Percentiles rank a stretch among this genome's conserved stretches.
Evolutionary conservation across 2,888 invertebrate genomes (phyloP).

Genomic region (Trichopoda pennipes): DNA sequence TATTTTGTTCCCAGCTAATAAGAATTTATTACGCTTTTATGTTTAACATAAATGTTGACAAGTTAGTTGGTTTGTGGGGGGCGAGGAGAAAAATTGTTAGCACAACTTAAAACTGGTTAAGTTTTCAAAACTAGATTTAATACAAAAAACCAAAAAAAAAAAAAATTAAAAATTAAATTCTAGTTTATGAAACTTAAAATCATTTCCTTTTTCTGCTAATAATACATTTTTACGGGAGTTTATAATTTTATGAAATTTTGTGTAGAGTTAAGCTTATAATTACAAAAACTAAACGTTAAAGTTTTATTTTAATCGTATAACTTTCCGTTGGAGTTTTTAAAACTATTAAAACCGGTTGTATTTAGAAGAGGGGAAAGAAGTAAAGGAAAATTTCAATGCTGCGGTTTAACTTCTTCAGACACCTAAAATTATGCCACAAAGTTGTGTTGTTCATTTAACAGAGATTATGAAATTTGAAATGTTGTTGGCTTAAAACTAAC

Average conservation of each 20-base stretch:
- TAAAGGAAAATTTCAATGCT: constrained; percentile 26
- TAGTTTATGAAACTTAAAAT: not conserved
- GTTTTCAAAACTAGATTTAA: no score
- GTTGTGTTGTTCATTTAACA: constrained; percentile 38
- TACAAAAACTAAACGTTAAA: constrained; percentile 61
- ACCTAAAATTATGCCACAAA: constrained; percentile 49
- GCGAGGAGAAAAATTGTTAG: not conserved
- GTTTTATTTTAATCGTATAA: constrained; percentile 60
- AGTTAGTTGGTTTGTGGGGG: no score
- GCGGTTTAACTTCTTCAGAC: constrained; percentile 45
- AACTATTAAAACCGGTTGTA: not conserved
- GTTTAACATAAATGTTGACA: constrained; percentile 52
- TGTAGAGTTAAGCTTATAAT: constrained; percentile 43
- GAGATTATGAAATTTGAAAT: constrained; percentile 43
- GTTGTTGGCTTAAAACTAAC: not conserved
- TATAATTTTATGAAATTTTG: constrained; percentile 11
- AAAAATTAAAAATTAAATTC: not conserved
- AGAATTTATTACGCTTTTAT: constrained; percentile 49
- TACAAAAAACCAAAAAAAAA: no score
- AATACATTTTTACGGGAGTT: not conserved
- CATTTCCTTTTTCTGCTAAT: not conserved
- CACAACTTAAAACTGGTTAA: no score
- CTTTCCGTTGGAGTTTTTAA: constrained; percentile 35
- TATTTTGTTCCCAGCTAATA: constrained; percentile 20
- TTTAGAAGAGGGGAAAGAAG: not conserved